Evolutionary conservation across 2,888 invertebrate species (phyloP).

Genomic region (Drosophila pseudotalamancana): DNA sequence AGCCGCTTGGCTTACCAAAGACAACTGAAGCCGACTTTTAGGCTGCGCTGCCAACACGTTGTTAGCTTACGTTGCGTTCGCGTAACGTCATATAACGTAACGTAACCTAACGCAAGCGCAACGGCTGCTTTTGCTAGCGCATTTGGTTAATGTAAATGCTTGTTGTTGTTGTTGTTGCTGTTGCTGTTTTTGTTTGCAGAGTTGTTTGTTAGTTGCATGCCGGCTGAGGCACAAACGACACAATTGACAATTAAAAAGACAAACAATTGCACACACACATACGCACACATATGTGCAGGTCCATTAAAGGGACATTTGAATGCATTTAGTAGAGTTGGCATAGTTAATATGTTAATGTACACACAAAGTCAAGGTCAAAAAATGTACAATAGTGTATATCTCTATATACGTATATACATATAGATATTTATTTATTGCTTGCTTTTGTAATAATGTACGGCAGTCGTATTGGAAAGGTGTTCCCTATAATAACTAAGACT

Average conservation of each 20-base stretch:
- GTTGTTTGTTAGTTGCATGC: conserved; percentile 56
- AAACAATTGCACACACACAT: conserved; percentile 22
- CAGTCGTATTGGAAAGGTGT: too few species aligned
- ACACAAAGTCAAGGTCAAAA: conserved; percentile 41
- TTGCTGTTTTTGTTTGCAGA: conserved; percentile 10
- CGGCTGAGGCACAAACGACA: conserved; percentile 37
- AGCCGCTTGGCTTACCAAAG: conserved; percentile 48
- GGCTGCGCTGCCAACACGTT: conserved; percentile 62
- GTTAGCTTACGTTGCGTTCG: conserved; percentile 17
- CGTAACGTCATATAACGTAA: conserved; percentile 15
- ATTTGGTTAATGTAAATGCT: conserved; percentile 44
- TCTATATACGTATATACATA: neutral
- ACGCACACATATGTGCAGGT: neutral
- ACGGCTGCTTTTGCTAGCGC: conserved; percentile 19
- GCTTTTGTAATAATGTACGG: too few species aligned
- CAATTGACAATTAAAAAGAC: conserved; percentile 66
- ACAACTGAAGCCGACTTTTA: conserved; percentile 74
- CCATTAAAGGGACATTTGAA: conserved; percentile 35
- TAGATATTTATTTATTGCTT: neutral
- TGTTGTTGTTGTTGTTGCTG: conserved; percentile 16
- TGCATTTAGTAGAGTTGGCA: conserved; percentile 31
- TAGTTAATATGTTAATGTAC: conserved; percentile 43
- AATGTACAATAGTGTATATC: neutral
- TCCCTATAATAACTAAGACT: too few species aligned
- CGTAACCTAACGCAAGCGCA: conserved; percentile 21